Percentiles rank a stretch among this genome's conserved stretches.
Conservation (phyloP, 2,888 invertebrate genomes). For the Bhutanitis thaidina region DNA sequence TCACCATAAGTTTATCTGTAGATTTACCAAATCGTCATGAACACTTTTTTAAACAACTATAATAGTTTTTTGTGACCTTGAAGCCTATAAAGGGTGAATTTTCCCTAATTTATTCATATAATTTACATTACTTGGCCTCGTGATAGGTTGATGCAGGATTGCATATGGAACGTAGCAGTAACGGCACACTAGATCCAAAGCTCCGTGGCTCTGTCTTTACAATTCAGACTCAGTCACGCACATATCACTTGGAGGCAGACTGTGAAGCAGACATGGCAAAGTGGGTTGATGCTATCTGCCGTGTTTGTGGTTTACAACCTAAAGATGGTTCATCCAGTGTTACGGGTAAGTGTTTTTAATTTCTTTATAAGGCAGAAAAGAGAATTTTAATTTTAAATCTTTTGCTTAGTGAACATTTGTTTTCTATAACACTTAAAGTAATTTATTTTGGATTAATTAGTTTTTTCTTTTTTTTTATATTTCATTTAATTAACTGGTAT, state of each 20-base stretch:
- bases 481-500: too few relatives aligned
- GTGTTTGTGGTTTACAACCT: constrained; percentile 92
- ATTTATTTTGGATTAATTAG: too few relatives aligned
- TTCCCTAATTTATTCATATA: constrained; percentile 15
- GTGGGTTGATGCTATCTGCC: constrained; percentile 97
- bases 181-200: constrained; percentile 85
- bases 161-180: constrained; percentile 89
- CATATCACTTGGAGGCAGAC: constrained; percentile 95
- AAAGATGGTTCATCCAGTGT: constrained; percentile 76
- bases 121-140: constrained; percentile 19
- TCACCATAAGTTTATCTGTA: not conserved
- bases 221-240: constrained; percentile 92
- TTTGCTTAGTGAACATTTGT: not conserved
- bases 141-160: constrained; percentile 90
- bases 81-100: constrained; percentile 13
- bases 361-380: not conserved
- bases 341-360: constrained; percentile 49
- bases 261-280: constrained; percentile 95
- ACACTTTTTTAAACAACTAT: too few relatives aligned
- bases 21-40: not conserved
- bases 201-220: constrained; percentile 86
- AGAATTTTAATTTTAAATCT: constrained; percentile 9
- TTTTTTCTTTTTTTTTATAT: too few relatives aligned
- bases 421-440: too few relatives aligned
- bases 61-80: not conserved